These are phyloP conservation scores for Acanthochromis polyacanthus DNA, from an alignment of 2,113 vertebrate genomes.

Conservation along the genomic window DNA sequence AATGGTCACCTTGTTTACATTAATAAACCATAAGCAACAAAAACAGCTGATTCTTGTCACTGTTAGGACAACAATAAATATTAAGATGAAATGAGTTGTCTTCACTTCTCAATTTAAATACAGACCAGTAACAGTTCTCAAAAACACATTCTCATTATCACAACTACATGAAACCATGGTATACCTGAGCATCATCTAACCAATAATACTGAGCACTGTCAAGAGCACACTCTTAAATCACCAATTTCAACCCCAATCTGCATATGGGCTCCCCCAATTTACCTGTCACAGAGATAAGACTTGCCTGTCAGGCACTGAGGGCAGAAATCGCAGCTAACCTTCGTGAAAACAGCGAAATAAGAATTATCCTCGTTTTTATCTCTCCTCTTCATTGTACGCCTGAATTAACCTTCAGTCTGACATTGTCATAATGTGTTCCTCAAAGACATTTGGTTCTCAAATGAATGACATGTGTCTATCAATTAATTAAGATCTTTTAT, in stretches of 20 bases:
- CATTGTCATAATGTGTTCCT: constrained; percentile 22
- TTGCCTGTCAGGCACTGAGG: constrained; percentile 13
- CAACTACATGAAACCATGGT: not conserved
- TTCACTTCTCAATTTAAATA: too few species aligned
- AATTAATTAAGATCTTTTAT: not conserved
- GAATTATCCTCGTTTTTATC: constrained; percentile 30
- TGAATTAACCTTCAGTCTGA: constrained; percentile 58
- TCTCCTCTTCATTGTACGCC: constrained; percentile 9
- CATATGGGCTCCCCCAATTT: constrained; percentile 40
- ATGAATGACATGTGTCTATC: not conserved
- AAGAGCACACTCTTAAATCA: constrained; percentile 1
- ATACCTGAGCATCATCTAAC: constrained; percentile 2
- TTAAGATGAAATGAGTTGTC: too few species aligned
- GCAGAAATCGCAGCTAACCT: constrained; percentile 26
- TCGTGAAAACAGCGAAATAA: constrained; percentile 45
- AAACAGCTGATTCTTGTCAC: too few species aligned
- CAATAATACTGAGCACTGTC: constrained; percentile 1
- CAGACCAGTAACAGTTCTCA: too few species aligned
- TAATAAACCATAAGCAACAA: too few species aligned
- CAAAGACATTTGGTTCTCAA: constrained; percentile 7
- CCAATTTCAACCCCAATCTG: constrained; percentile 48
- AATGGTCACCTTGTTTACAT: too few species aligned
- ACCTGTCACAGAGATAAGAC: constrained; percentile 54
- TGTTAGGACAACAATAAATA: too few species aligned
- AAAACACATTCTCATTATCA: not conserved